These are phyloP conservation scores for Sminthurides aquaticus DNA, from an alignment of 2,888 invertebrate species.

Conservation along the genomic window DNA sequence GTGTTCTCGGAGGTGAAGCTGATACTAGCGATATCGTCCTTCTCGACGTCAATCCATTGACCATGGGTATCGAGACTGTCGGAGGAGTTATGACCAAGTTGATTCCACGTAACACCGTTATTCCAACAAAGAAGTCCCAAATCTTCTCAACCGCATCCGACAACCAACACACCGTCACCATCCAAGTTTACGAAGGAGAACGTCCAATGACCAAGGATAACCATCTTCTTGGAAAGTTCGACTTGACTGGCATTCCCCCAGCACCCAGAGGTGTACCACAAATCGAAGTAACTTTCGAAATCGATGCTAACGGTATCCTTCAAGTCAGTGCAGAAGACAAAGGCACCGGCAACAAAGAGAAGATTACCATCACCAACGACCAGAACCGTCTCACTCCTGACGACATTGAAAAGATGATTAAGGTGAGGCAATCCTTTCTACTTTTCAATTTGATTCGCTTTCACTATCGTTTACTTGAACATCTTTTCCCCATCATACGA, in stretches of 20 bases:
- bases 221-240: conserved; percentile 96
- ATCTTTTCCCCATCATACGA: neutral
- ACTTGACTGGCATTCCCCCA: conserved; percentile 92
- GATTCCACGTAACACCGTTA: conserved; percentile 94
- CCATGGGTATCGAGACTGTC: conserved; percentile 98
- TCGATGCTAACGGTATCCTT: conserved; percentile 87
- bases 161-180: conserved; percentile 98
- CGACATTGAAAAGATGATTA: conserved; percentile 98
- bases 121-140: conserved; percentile 98
- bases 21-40: conserved; percentile 93
- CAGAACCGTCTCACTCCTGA: conserved; percentile 94
- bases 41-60: conserved; percentile 95
- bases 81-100: conserved; percentile 99
- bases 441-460: neutral
- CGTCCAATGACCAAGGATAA: conserved; percentile 99
- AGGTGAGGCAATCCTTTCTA: conserved; percentile 46
- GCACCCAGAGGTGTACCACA: conserved; percentile 88
- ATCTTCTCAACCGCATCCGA: conserved; percentile 99
- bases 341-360: conserved; percentile 96
- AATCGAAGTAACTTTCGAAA: conserved; percentile 90
- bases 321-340: conserved; percentile 95
- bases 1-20: conserved; percentile 94
- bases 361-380: conserved; percentile 98
- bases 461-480: neutral
- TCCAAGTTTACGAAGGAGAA: conserved; percentile 97